Evolutionary conservation across 2,888 invertebrate genomes (phyloP), one percentile per base, ranked within the genome.

Genomic region (Taphrorychus bicolor): DNA sequence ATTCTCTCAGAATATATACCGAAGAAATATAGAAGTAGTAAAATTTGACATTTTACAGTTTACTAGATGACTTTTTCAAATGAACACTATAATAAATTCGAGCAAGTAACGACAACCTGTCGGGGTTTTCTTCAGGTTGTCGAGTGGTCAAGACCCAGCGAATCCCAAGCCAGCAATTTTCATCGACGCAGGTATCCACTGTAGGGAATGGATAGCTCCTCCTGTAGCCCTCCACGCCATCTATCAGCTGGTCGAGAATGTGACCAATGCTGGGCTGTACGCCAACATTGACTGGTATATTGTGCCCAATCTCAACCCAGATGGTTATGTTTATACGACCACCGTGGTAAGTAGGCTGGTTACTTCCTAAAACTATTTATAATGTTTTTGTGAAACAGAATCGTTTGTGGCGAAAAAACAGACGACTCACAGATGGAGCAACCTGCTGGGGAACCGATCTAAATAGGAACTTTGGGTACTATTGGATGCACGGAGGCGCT

Each of bases 201-300:
- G 88, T 0, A 85, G 91, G 53, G 91, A 92, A 81, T 91, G 91
- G 91, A 88, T 90, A 66, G 85, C 91, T 0, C 87, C 89, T 0
- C 85, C 89, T 0, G 84, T 87, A 0, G 88, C 88, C 0, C 82
- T 89, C 0, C 91, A 88, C 78, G 84, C 88, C 61, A 88, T 91
- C 65, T 84, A 86, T 69, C 88, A 90, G 76, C 77, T 91, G 70
- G 83, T 88, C 0, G 87, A 86, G 74, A 86, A 89, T 73, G 78
- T 84, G 5, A 82, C 82, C 4, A 87, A 87, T 71, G 78, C 79
- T n/a, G 81, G 85, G 42, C 79, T 91, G 1, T 78, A 89, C 42
- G 81, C 87, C 14, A 82, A 83, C 16, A 85, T 88, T 21, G 90
- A 91, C 76, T 91, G 90, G 88, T 85, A 86, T 70, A 79, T 89